Evolutionary conservation across 2,888 invertebrate genomes (phyloP).

Genomic region (Mactromeris polynyma): DNA sequence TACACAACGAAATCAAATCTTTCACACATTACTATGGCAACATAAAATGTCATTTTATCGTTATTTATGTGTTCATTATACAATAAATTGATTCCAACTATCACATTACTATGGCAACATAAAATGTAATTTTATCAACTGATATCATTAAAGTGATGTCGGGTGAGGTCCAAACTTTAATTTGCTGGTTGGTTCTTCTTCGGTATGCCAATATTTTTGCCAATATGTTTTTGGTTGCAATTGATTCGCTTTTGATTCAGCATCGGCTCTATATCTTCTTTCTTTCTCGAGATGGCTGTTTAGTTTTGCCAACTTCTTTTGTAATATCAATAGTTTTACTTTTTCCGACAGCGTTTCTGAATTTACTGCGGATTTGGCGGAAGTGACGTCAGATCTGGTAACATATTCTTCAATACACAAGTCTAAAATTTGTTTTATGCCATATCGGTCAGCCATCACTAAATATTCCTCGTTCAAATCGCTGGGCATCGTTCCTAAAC

Average conservation of each 20-base stretch:
- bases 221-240: constrained; percentile 51
- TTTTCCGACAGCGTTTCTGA: constrained; percentile 53
- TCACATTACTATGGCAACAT: too few species aligned
- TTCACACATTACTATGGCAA: too few species aligned
- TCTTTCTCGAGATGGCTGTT: constrained; percentile 55
- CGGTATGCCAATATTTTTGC: constrained; percentile 51
- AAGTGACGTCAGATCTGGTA: constrained; percentile 33
- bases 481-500: constrained; percentile 33
- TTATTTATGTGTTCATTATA: too few species aligned
- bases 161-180: background rate
- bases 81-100: too few species aligned
- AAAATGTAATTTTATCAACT: too few species aligned
- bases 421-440: constrained; percentile 42
- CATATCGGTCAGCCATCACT: constrained; percentile 60
- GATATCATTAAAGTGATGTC: too few species aligned
- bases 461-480: constrained; percentile 61
- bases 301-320: constrained; percentile 55
- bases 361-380: constrained; percentile 35
- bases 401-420: constrained; percentile 63
- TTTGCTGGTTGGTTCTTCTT: constrained; percentile 12
- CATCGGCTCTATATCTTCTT: constrained; percentile 45
- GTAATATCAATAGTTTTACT: constrained; percentile 62
- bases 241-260: constrained; percentile 25
- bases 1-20: too few species aligned
- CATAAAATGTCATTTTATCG: too few species aligned